These are phyloP conservation scores for Mustela lutreola DNA, from an alignment of 2,113 vertebrate genomes.

Conservation along the genomic window DNA sequence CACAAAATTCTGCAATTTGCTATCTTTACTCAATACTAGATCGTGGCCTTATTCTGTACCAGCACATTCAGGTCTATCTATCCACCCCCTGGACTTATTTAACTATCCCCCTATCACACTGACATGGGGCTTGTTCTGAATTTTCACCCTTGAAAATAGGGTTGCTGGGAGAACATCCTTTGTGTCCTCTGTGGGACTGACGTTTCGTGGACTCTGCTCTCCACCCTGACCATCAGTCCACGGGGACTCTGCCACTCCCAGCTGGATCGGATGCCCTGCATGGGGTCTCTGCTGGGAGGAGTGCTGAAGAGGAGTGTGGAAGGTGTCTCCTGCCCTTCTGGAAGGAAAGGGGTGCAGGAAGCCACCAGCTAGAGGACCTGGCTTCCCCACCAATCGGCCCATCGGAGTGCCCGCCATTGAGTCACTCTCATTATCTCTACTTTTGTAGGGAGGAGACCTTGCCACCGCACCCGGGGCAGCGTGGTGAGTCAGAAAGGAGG, in stretches of 20 bases:
- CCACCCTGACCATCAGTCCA: not conserved
- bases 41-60: not conserved
- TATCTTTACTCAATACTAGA: not conserved
- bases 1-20: not conserved
- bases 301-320: accelerated
- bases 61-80: not conserved
- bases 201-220: not conserved
- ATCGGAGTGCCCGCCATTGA: constrained; percentile 12
- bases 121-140: not conserved
- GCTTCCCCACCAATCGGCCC: not conserved
- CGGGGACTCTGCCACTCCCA: not conserved
- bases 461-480: not conserved
- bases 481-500: constrained; percentile 74
- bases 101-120: not conserved
- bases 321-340: not conserved
- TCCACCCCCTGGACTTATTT: not conserved
- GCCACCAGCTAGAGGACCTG: not conserved
- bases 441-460: constrained; percentile 72
- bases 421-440: constrained; percentile 73
- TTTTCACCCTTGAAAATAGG: not conserved
- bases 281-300: not conserved
- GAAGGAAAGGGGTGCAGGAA: not conserved
- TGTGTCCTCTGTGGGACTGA: not conserved
- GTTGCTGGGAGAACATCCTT: not conserved
- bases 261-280: not conserved